These are phyloP conservation scores for Temnothorax unifasciatus DNA, from an alignment of 2,888 invertebrate genomes.

Conservation along the genomic window DNA sequence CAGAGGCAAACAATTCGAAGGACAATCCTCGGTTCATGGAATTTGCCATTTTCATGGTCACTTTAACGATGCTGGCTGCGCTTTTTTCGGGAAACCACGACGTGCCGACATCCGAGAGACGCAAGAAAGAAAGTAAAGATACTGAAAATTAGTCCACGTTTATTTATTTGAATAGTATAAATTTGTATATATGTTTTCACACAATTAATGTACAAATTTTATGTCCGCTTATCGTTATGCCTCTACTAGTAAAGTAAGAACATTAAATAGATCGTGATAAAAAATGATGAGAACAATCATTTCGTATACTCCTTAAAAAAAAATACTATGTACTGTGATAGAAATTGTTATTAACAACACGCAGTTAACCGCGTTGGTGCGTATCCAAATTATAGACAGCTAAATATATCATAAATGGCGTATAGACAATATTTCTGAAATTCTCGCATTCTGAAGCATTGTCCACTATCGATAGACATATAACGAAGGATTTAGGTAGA, in stretches of 20 bases:
- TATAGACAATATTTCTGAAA: neutral
- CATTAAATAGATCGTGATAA: slow-evolving; percentile 16
- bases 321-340: neutral
- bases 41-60: neutral
- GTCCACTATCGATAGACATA: neutral
- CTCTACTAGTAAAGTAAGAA: slow-evolving; percentile 12
- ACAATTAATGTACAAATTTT: slow-evolving; percentile 22
- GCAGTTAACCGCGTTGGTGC: neutral
- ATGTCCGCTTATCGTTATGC: neutral
- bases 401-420: neutral
- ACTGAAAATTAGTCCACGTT: neutral
- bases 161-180: slow-evolving; percentile 37
- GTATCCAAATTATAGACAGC: neutral
- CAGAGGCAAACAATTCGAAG: neutral
- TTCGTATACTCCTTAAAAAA: neutral
- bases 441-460: neutral
- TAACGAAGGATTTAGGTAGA: neutral
- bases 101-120: neutral
- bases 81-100: neutral
- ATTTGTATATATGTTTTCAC: neutral
- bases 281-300: neutral
- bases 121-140: neutral
- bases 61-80: neutral
- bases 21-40: neutral
- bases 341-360: neutral